Conservation (phyloP, 1,140 invertebrate genomes). For the Phocides pigmalion region DNA sequence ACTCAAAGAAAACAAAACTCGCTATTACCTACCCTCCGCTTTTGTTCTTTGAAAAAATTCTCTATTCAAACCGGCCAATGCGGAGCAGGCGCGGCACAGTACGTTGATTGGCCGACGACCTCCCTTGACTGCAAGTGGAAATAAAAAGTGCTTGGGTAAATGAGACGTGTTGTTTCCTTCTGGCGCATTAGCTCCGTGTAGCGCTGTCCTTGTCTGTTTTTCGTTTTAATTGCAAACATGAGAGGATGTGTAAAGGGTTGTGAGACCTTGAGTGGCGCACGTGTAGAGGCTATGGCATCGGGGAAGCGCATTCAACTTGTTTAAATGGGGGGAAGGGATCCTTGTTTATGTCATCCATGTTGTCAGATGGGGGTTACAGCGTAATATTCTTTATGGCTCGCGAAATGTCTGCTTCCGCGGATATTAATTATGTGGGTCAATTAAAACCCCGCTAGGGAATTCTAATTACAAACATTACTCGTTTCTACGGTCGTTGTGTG, state of each 20-base stretch:
- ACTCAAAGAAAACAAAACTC: constrained; percentile 81
- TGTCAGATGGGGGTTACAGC: constrained; percentile 52
- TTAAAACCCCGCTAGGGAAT: constrained; percentile 43
- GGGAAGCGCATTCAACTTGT: constrained; percentile 75
- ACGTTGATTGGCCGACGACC: constrained; percentile 82
- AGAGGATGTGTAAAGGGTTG: constrained; percentile 80
- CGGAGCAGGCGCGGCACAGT: constrained; percentile 66
- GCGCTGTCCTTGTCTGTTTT: constrained; percentile 65
- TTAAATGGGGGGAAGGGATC: constrained; percentile 68
- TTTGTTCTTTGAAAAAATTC: constrained; percentile 79
- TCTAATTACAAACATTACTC: constrained; percentile 32
- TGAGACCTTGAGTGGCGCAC: constrained; percentile 79
- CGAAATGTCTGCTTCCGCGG: constrained; percentile 41
- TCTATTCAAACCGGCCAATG: constrained; percentile 81
- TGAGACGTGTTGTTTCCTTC: constrained; percentile 71
- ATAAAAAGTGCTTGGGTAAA: constrained; percentile 80
- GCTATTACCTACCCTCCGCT: constrained; percentile 80
- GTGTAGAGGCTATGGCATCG: constrained; percentile 61
- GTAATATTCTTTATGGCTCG: constrained; percentile 45
- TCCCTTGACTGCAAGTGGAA: constrained; percentile 78
- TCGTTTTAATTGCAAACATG: constrained; percentile 81
- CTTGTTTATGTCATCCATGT: constrained; percentile 70
- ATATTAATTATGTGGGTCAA: constrained; percentile 61
- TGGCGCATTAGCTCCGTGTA: constrained; percentile 48
- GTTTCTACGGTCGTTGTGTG: constrained; percentile 4